Base-by-base conservation (phyloP, 2,888 invertebrate species). In the Dysmachus trigonus region DNA sequence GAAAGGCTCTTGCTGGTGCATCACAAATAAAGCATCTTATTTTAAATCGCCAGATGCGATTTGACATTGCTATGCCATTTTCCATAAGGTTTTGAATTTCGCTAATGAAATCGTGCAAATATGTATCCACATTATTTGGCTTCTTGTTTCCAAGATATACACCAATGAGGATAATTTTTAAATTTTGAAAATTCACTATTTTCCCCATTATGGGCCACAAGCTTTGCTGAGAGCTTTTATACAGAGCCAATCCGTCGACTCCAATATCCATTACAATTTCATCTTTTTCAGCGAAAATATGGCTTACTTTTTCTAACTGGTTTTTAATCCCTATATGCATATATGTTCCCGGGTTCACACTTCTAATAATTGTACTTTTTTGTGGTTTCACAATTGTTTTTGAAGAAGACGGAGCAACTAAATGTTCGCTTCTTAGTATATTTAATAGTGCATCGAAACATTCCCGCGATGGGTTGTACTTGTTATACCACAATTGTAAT, bases 161-260 rank as follows among this genome's bases (percentile, higher is more conserved):
- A 27, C 51, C 74, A 33, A 74, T 85, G 18, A 51, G 15, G 18
- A 76, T 47, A 8, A 31, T 51, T 84, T 73, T 73, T 41, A 84
- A 13, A 47, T 73, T 41, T 73, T 0, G 15, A 30, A 41, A 30
- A 73, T 73, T 84, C 4, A 73, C 27, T 7, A 84, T 18, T 41
- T 84, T 84, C 47, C 30, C 84, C 22, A 73, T 27, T 38, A 83
- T 72, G 15, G 83, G 83, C 62, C 81, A 82, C n/a, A 76, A 1
- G 35, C 15, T 79, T 18, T 27, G 30, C 5, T 27, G 13, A 13
- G 81, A 51, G 51, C 81, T 81, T 30, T 81, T 81, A 18, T 15
- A 79, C 8, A 79, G 6, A 27, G 79, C 30, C 0, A 79, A 27
- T 27, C 79, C 51, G 30, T 79, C 51, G 47, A 79, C 31, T 15